Evolutionary conservation across 2,113 vertebrate species (phyloP).

Genomic region (Sciurus niger): DNA sequence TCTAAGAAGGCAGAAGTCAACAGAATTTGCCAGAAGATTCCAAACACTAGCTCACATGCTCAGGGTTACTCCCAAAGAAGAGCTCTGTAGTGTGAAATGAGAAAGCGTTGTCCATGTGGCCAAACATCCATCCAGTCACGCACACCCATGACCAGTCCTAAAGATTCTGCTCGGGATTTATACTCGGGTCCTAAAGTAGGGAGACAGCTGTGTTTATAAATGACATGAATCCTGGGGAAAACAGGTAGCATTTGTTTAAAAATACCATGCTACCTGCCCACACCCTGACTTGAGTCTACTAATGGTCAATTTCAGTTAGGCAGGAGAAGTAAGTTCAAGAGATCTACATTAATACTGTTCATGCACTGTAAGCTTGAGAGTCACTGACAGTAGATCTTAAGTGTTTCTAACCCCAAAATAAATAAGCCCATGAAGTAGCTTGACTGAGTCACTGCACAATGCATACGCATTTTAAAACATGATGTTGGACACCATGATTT

Average conservation of each 20-base stretch:
- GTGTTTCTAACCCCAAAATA: neutral
- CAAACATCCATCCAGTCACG: too few species aligned
- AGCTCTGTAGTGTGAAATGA: neutral
- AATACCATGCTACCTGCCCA: neutral
- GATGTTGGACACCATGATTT: neutral
- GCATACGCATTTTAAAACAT: neutral
- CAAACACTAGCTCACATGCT: neutral
- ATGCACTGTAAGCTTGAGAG: too few species aligned
- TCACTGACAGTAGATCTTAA: neutral
- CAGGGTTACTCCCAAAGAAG: neutral
- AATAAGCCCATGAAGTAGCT: neutral
- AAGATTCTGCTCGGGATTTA: neutral
- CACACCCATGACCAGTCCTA: neutral
- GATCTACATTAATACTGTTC: neutral
- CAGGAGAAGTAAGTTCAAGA: neutral
- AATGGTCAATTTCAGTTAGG: neutral
- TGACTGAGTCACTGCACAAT: neutral
- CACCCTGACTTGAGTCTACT: neutral
- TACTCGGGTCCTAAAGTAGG: neutral
- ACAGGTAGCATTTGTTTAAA: neutral
- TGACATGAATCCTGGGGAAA: neutral
- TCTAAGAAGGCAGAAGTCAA: neutral
- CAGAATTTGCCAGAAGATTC: neutral
- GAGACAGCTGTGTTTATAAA: conserved; percentile 22
- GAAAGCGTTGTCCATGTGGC: neutral